Evolutionary conservation across 1,140 invertebrate genomes (phyloP).

Genomic region (Tenebrio molitor): DNA sequence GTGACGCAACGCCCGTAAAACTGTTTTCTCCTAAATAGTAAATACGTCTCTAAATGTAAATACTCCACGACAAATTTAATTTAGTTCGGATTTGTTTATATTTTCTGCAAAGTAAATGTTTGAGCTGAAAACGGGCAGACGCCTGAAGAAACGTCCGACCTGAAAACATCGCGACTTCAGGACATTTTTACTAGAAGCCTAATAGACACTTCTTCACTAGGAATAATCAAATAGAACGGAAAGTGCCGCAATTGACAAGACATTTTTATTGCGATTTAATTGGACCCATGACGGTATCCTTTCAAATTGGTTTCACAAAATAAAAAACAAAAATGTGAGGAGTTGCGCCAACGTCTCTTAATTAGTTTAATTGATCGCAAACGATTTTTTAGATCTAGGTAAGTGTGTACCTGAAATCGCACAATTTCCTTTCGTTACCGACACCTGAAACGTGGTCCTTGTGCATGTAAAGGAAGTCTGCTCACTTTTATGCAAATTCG

Average conservation of each 20-base stretch:
- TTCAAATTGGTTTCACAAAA: slow-evolving; percentile 17
- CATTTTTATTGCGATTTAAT: slow-evolving; percentile 26
- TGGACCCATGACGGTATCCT: slow-evolving; percentile 22
- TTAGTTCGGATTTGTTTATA: slow-evolving; percentile 4
- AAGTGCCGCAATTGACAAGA: slow-evolving; percentile 16
- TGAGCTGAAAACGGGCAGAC: slow-evolving; percentile 7
- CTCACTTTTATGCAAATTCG: slow-evolving; percentile 17
- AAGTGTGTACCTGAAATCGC: slow-evolving; percentile 13
- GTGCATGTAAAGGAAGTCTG: slow-evolving; percentile 25
- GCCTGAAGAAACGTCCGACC: slow-evolving; percentile 1
- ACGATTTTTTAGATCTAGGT: background rate
- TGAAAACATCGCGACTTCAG: background rate
- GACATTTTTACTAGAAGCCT: background rate
- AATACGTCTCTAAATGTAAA: slow-evolving; percentile 1
- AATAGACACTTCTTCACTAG: too few relatives aligned
- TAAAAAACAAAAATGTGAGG: slow-evolving; percentile 16
- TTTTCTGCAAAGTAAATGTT: slow-evolving; percentile 11
- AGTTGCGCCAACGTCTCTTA: slow-evolving; percentile 15
- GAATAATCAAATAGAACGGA: slow-evolving; percentile 25
- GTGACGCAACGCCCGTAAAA: background rate
- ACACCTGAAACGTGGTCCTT: background rate
- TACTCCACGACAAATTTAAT: slow-evolving; percentile 7
- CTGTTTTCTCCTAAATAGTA: background rate
- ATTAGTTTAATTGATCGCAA: slow-evolving; percentile 22
- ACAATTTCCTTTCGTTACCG: slow-evolving; percentile 27